Base-by-base conservation (phyloP, 2,888 invertebrate genomes). In the Diarsia brunnea region DNA sequence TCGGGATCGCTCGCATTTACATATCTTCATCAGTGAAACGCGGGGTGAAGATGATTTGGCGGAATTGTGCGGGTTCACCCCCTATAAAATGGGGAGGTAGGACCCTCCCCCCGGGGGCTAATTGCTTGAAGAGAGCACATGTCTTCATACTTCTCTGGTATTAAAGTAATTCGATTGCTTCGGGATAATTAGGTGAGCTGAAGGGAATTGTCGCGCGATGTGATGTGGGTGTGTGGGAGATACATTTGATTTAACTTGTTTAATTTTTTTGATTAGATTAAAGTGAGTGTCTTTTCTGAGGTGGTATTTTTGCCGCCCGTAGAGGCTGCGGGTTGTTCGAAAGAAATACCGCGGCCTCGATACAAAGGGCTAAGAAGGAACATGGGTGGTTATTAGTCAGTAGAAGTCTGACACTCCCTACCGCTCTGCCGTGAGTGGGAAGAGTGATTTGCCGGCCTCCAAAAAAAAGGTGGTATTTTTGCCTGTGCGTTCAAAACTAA, bases 11-110 rank as follows among this genome's bases (percentile, higher is more conserved):
- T 87, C 90, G 88, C 89, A 95, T 96, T 95, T 94, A 91, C 95
- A 95, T 95, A 95, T 95, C 96, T 95, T 95, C 93, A 94, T 95
- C 95, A 93, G 92, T 87, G 91, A 93, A 93, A 92, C 91, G 93
- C 90, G 92, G 93, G 95, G 95, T 94, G 93, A 95, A 95, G 96
- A 96, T 95, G 95, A 95, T 95, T 94, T 92, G 92, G 91, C 92
- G 91, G 90, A 93, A 93, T 91, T 91, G 93, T 90, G 90, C 91
- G 92, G 92, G 90, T 73, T 73, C 27, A 63, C 63, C 83, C 81
- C 74, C 78, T 75, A 65, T 70, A 74, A 74, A 68, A 75, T 73
- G 70, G 81, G 82, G 79, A 75, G 72, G 49, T 31, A 49, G 75
- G 85, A 85, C 84, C 73, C 79, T 75, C 88, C 90, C 85, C 85